Percentiles rank a stretch among this genome's conserved stretches.
These are phyloP conservation scores for Hestina assimilis DNA, from an alignment of 1,140 invertebrate genomes.

Conservation along the genomic window DNA sequence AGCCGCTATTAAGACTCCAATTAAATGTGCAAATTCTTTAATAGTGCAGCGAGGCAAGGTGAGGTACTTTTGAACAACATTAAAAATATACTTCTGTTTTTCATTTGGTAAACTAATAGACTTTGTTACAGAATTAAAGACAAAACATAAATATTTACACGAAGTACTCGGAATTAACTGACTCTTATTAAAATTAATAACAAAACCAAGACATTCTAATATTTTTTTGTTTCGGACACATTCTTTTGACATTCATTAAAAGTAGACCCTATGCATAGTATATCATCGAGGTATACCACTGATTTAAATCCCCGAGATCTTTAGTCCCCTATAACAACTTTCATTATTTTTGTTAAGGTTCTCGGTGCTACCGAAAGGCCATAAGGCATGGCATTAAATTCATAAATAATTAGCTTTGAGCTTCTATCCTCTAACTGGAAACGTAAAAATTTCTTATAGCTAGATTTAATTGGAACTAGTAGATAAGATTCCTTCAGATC, in stretches of 20 bases:
- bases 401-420: no score
- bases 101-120: slow-evolving; percentile 1
- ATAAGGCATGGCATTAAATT: slow-evolving; percentile 15
- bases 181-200: slow-evolving; percentile 33
- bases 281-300: neutral
- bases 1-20: no score
- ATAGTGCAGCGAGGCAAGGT: neutral
- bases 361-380: slow-evolving; percentile 2
- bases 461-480: slow-evolving; percentile 10
- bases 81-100: neutral
- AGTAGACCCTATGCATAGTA: neutral
- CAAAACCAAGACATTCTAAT: slow-evolving; percentile 25
- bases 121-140: slow-evolving; percentile 21
- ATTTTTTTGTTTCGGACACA: slow-evolving; percentile 5
- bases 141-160: slow-evolving; percentile 31
- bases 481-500: slow-evolving; percentile 32
- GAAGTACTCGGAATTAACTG: slow-evolving; percentile 2
- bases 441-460: neutral
- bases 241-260: slow-evolving; percentile 5
- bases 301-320: neutral
- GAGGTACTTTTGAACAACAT: neutral
- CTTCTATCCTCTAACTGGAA: no score
- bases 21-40: slow-evolving; percentile 15
- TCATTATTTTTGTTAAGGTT: slow-evolving; percentile 20
- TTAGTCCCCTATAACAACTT: slow-evolving; percentile 12